Evolutionary conservation across 2,113 vertebrate species (phyloP), one percentile per base, ranked within the genome.

Genomic region (Cavia aperea): DNA sequence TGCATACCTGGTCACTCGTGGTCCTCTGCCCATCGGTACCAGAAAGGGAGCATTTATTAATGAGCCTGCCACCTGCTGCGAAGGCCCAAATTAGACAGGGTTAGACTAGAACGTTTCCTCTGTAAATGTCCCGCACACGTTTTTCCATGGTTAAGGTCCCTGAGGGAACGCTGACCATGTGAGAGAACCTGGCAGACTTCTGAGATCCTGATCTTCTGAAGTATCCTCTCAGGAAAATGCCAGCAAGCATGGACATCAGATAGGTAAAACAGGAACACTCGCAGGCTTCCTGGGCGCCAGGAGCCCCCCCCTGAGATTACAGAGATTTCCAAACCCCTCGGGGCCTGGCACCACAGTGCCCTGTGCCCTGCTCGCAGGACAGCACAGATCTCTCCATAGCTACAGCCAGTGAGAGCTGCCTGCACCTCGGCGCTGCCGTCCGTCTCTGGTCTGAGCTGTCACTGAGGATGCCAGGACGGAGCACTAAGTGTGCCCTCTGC

Each of bases 401-500:
- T 77, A 26, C 24, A 8, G 13, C 49, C 73, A 77, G 43, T 4
- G 13, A 29, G 46, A 10, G 5, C 72, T 46, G 8, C 72, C 39
- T 75, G 39, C 5, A 5, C 70, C 12, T 39, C n/a, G 39, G 39
- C 39, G 1, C 4, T 4, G 72, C 72, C 13, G 2, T 33, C 72
- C 7, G 26, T 31, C 24, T 77, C 73, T 14, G 39, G 26, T 31
- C 73, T 31, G 24, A 14, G n/a, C 46, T 49, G 43, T 77, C 13
- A 13, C 14, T 46, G 13, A 77, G 49, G 73, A 46, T 1, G 4
- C 43, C 19, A 36, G n/a, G 19, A 39, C 4, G 4, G 68, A 72
- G 70, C 19, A 9, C 43, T 0, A 0, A 6, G 39, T 10, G 13
- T 10, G 4, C 10, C 24, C 39, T n/a, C 39, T 5, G 4, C 72